These are phyloP conservation scores for Chromobotia macracanthus DNA, from an alignment of 2,797 vertebrate genomes.

Conservation along the genomic window DNA sequence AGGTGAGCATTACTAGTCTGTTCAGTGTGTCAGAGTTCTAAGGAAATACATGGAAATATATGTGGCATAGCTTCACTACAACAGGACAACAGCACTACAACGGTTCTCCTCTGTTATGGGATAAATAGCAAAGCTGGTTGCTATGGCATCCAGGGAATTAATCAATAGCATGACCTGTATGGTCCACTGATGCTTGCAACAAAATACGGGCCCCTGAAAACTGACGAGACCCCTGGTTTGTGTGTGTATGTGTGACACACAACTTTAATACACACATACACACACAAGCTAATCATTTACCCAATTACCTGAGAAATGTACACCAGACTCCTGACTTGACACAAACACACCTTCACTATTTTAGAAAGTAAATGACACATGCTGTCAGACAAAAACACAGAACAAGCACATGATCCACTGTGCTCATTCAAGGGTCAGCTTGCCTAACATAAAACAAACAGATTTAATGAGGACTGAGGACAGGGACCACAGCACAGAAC, in stretches of 20 bases:
- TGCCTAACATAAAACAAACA: neutral
- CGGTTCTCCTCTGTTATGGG: slow-evolving; percentile 20
- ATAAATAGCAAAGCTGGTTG: slow-evolving; percentile 41
- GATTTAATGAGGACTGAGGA: slow-evolving; percentile 1
- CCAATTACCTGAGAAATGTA: neutral
- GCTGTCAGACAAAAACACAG: neutral
- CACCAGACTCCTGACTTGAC: neutral
- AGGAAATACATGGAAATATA: slow-evolving; percentile 7
- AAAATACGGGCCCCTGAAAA: slow-evolving; percentile 42
- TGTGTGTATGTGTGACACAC: neutral
- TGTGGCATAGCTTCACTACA: slow-evolving; percentile 12
- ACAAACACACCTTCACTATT: neutral
- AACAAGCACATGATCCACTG: neutral
- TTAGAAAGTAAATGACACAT: neutral
- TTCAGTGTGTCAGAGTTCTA: slow-evolving; percentile 12
- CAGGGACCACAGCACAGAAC: neutral
- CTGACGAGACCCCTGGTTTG: slow-evolving; percentile 9
- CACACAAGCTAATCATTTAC: neutral
- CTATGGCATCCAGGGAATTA: slow-evolving; percentile 17
- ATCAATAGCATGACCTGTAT: slow-evolving; percentile 29
- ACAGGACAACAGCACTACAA: neutral
- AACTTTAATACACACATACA: slow-evolving; percentile 1
- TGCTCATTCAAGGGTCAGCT: neutral
- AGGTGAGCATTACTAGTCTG: slow-evolving; percentile 18
- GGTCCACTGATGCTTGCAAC: slow-evolving; percentile 32